Conservation (phyloP, 2,888 invertebrate genomes). For the Panorpa germanica region DNA sequence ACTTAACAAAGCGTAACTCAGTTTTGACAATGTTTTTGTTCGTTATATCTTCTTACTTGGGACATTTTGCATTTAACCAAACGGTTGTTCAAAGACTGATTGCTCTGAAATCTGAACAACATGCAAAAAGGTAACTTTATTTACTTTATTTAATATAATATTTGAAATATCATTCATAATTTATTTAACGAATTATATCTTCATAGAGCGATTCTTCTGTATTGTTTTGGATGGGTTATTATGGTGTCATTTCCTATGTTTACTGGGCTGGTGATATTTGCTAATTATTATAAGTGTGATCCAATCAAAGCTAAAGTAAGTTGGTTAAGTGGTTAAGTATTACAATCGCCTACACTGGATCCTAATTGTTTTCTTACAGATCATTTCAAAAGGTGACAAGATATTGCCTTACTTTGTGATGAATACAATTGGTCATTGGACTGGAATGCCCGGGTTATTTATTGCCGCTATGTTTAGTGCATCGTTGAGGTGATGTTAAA, state of each 20-base stretch:
- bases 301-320: constrained; percentile 29
- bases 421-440: constrained; percentile 27
- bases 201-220: constrained; percentile 32
- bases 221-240: constrained; percentile 30
- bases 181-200: too few species aligned
- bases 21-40: constrained; percentile 39
- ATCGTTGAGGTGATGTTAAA: constrained; percentile 24
- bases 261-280: constrained; percentile 34
- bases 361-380: constrained; percentile 11
- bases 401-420: constrained; percentile 35
- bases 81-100: constrained; percentile 52
- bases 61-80: constrained; percentile 52
- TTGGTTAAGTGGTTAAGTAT: too few species aligned
- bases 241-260: constrained; percentile 37
- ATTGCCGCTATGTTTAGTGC: constrained; percentile 41
- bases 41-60: constrained; percentile 44
- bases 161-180: too few species aligned
- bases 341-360: too few species aligned
- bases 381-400: constrained; percentile 25
- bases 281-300: constrained; percentile 37
- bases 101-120: constrained; percentile 33
- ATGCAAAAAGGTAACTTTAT: constrained; percentile 39
- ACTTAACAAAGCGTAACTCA: constrained; percentile 38
- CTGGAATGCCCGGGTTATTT: constrained; percentile 38
- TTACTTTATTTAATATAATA: too few species aligned